Evolutionary conservation across 2,797 vertebrate genomes (phyloP).

Genomic region (Coilia nasus): DNA sequence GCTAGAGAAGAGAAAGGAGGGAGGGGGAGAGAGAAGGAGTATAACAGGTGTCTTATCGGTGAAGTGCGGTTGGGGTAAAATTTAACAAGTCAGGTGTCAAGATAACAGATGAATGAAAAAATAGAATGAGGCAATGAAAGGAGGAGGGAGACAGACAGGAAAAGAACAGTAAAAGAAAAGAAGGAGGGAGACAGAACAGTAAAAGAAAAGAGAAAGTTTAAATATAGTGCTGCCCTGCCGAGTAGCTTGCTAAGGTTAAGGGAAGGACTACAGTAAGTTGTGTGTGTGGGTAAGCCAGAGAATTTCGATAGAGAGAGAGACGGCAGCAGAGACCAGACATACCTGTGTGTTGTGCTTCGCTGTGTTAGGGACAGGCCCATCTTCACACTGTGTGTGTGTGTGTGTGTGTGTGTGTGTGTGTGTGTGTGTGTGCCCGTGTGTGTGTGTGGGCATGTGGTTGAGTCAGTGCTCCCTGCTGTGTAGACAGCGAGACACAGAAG

Average conservation of each 20-base stretch:
- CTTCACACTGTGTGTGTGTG: slow-evolving; percentile 37
- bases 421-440: neutral
- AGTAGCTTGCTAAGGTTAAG: neutral
- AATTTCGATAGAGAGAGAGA: slow-evolving; percentile 39
- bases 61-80: slow-evolving; percentile 51
- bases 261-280: neutral
- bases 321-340: slow-evolving; percentile 56
- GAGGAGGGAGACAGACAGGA: slow-evolving; percentile 65
- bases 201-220: slow-evolving; percentile 25
- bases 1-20: slow-evolving; percentile 40
- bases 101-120: slow-evolving; percentile 2
- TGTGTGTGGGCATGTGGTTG: neutral
- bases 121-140: neutral
- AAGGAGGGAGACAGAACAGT: slow-evolving; percentile 69
- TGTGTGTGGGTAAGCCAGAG: neutral
- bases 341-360: slow-evolving; percentile 48
- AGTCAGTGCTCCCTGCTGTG: neutral
- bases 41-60: slow-evolving; percentile 52
- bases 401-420: slow-evolving; percentile 26
- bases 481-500: neutral
- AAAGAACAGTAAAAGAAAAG: slow-evolving; percentile 53
- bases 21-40: slow-evolving; percentile 37
- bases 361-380: slow-evolving; percentile 31
- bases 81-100: neutral
- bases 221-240: neutral